These are phyloP conservation scores for Metalampra italica DNA, from an alignment of 2,888 invertebrate species.

Conservation along the genomic window DNA sequence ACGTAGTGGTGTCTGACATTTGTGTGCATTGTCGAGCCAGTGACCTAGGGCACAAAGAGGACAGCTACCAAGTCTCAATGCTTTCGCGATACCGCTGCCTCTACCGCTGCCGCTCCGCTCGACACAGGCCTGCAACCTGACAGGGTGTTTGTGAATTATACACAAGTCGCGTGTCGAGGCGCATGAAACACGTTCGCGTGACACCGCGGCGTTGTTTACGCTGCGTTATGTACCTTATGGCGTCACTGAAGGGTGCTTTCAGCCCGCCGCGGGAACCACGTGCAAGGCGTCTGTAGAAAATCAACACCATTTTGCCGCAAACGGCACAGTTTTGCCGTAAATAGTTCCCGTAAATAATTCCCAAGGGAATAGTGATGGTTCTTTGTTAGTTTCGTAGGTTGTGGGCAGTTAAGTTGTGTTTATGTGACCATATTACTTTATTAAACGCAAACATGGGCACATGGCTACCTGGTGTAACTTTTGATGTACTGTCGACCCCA, in stretches of 20 bases:
- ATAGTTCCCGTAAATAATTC: not conserved
- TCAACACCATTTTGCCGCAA: not conserved
- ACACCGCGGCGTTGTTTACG: constrained; percentile 26
- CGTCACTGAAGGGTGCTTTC: constrained; percentile 21
- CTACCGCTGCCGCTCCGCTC: not conserved
- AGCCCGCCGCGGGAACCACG: constrained; percentile 8
- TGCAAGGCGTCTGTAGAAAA: not conserved
- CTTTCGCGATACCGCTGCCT: too few species aligned
- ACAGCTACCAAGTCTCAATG: too few species aligned
- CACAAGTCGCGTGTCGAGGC: constrained; percentile 26
- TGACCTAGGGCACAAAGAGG: not conserved
- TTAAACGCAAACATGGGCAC: not conserved
- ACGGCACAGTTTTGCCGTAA: not conserved
- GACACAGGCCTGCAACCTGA: not conserved
- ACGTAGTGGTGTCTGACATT: too few species aligned
- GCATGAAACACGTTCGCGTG: constrained; percentile 33
- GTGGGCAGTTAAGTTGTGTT: not conserved
- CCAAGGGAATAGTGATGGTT: not conserved
- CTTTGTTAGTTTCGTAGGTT: not conserved
- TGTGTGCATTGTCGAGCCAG: too few species aligned
- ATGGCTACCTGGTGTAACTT: too few species aligned
- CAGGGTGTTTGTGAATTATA: constrained; percentile 5
- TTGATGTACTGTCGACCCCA: too few species aligned
- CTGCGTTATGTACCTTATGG: constrained; percentile 23
- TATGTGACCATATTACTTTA: not conserved